phyloP scores from a whole-genome alignment of 2,888 invertebrate genomes.

The Stegana nigrithorax region DNA sequence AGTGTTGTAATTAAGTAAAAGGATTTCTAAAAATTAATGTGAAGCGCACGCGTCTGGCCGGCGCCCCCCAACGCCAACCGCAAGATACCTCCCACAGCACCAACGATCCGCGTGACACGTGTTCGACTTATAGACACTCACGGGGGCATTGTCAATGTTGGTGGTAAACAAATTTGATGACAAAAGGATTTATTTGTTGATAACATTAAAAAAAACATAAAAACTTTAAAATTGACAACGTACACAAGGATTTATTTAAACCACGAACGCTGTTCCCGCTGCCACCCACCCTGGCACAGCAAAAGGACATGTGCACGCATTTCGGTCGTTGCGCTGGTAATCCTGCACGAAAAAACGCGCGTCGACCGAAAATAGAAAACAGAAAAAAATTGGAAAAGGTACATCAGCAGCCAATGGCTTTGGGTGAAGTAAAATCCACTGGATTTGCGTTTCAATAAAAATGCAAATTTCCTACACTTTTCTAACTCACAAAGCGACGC shows the following conservation, averaged over 20 bases:
- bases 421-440: slow-evolving; percentile 61
- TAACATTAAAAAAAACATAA: slow-evolving; percentile 40
- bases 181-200: slow-evolving; percentile 64
- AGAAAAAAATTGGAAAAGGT: slow-evolving; percentile 22
- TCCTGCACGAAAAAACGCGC: not conserved
- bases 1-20: no score
- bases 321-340: not conserved
- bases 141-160: slow-evolving; percentile 25
- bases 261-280: slow-evolving; percentile 23
- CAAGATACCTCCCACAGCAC: no score
- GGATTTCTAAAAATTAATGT: no score
- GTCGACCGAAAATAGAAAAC: not conserved
- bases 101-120: slow-evolving; percentile 43
- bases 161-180: slow-evolving; percentile 61
- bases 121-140: slow-evolving; percentile 19
- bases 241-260: not conserved
- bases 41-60: slow-evolving; percentile 11
- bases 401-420: no score
- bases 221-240: slow-evolving; percentile 50
- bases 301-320: not conserved
- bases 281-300: not conserved
- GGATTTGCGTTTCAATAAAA: slow-evolving; percentile 68
- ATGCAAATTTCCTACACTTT: slow-evolving; percentile 63
- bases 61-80: no score
- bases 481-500: no score